Evolutionary conservation across 2,888 invertebrate species (phyloP), one percentile per base, ranked within the genome.

Genomic region (Stegana nigrithorax): DNA sequence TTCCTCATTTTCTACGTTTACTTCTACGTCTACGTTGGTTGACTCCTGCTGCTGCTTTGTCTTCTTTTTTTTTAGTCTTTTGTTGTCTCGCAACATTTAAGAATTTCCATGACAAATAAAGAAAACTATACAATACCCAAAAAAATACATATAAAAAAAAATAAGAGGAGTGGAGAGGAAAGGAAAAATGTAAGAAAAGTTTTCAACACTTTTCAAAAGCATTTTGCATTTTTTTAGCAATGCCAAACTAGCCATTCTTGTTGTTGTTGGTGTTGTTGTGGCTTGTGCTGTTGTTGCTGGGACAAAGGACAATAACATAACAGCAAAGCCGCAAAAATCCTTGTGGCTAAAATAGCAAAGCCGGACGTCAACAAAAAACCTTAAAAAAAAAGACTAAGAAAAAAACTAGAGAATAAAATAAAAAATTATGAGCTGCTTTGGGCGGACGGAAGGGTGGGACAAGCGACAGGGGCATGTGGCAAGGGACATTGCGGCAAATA

Each of bases 71-170:
- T 2, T n/a, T 39, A n/a, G n/a, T n/a, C n/a, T n/a, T n/a, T n/a
- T n/a, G n/a, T n/a, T n/a, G n/a, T 77, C 73, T 66, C 70, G 67
- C 78, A 76, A 78, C 77, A 69, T 67, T 60, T 62, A 36, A 55
- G 53, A 21, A 25, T 23, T 42, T 53, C 27, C 62, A 44, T 27
- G 42, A 36, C 44, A 59, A 62, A 60, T 45, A 27, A 60, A 27
- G 14, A 51, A 51, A 27, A 51, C 19, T 21, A 45, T 45, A 14
- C n/a, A 21, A 36, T 17, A 64, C n/a, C n/a, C n/a, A 62, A 59
- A 61, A 59, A 39, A 56, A 29, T 10, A 12, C 1, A 70, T 67
- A 72, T 67, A 67, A 59, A 51, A 67, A 56, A 67, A 59, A 58
- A 63, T 67, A n/a, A 6, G 14, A 51, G 10, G 25, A 14, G 51